Percentiles rank a stretch among this genome's conserved stretches.
phyloP scores from a whole-genome alignment of 2,113 vertebrate species.

The Scortum barcoo region DNA sequence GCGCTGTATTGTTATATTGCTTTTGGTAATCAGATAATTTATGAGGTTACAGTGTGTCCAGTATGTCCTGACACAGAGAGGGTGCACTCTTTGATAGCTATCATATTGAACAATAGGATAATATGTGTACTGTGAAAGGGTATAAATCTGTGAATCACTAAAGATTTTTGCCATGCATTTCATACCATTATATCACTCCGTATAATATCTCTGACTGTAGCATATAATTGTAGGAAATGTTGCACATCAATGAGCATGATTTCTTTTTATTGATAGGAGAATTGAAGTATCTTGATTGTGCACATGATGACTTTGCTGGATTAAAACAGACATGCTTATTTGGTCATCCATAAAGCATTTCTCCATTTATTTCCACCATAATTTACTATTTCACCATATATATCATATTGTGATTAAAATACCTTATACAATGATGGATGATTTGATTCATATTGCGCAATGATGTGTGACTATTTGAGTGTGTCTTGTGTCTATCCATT shows the following conservation, averaged over 20 bases:
- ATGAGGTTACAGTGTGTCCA: neutral
- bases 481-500: neutral
- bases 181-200: neutral
- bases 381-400: neutral
- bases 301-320: neutral
- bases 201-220: neutral
- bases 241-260: neutral
- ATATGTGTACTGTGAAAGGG: neutral
- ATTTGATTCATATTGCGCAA: too few relatives aligned
- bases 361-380: neutral
- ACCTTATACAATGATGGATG: neutral
- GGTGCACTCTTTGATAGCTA: neutral
- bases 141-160: neutral
- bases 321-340: neutral
- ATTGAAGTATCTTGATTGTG: neutral
- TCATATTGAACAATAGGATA: neutral
- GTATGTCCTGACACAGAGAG: neutral
- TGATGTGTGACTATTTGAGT: neutral
- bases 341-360: neutral
- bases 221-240: neutral
- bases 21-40: neutral
- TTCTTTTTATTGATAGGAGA: neutral
- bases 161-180: neutral
- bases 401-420: neutral
- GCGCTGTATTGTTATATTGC: neutral